Evolutionary conservation across 2,113 vertebrate genomes (phyloP).

Genomic region (Tenrec ecaudatus): DNA sequence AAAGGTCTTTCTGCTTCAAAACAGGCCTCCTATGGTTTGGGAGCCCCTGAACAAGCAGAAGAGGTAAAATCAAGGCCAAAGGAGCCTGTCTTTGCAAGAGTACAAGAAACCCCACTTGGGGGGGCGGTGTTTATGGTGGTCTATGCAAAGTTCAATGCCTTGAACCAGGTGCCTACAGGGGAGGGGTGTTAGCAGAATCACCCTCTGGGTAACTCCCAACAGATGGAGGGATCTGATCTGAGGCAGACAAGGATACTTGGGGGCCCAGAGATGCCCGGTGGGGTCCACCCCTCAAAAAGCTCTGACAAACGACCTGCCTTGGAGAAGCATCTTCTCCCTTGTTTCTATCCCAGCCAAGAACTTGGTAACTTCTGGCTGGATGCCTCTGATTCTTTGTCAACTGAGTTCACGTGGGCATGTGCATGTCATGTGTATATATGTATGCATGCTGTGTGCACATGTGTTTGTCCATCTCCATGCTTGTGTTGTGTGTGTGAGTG

Average conservation of each 20-base stretch:
- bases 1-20: neutral
- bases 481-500: neutral
- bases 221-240: neutral
- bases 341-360: neutral
- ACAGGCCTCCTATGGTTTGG: neutral
- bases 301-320: neutral
- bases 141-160: neutral
- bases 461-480: too few relatives aligned
- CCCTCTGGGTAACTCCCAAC: neutral
- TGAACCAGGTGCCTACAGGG: neutral
- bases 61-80: neutral
- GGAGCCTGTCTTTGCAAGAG: too few relatives aligned
- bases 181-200: neutral
- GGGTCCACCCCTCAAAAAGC: neutral
- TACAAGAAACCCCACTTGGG: neutral
- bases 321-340: neutral
- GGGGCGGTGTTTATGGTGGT: neutral
- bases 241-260: neutral
- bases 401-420: neutral
- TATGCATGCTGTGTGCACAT: neutral
- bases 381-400: neutral
- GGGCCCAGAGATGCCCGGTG: accelerated
- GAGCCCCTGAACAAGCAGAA: neutral
- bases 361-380: neutral
- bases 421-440: neutral